Conservation (phyloP, 1,140 invertebrate genomes). For the Ephestia elutella region DNA sequence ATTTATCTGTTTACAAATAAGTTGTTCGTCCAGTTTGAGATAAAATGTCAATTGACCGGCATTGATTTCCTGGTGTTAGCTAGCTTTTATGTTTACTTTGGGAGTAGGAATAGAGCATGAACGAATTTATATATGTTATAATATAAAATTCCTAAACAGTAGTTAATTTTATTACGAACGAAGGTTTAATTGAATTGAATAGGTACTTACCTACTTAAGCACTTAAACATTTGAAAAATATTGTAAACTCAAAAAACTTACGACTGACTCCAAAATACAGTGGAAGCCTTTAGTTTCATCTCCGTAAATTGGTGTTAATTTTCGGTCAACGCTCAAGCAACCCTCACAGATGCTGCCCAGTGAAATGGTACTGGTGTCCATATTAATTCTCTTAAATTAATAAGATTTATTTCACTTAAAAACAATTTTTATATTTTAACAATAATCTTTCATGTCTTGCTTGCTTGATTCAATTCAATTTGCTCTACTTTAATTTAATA, state of each 20-base stretch:
- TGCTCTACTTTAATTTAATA: no score
- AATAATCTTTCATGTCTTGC: neutral
- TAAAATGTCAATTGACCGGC: no score
- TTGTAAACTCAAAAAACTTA: neutral
- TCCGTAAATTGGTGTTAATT: slow-evolving; percentile 13
- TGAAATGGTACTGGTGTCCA: neutral
- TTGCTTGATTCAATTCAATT: no score
- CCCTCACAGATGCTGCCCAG: slow-evolving; percentile 28
- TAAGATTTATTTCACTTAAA: neutral
- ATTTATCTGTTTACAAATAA: no score
- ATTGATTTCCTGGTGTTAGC: no score
- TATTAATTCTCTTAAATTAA: neutral
- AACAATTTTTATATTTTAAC: neutral
- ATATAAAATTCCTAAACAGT: no score
- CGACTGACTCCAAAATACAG: neutral
- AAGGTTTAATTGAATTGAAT: neutral
- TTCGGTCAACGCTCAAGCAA: slow-evolving; percentile 33
- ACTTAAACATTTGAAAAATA: neutral
- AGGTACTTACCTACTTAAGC: no score
- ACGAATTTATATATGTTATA: no score
- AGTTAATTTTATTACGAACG: no score
- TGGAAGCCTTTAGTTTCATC: slow-evolving; percentile 3
- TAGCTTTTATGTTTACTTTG: no score
- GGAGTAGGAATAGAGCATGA: no score
- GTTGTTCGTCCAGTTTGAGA: no score